Base-by-base conservation (phyloP, 2,888 invertebrate genomes). In the Eupeodes latifasciatus region DNA sequence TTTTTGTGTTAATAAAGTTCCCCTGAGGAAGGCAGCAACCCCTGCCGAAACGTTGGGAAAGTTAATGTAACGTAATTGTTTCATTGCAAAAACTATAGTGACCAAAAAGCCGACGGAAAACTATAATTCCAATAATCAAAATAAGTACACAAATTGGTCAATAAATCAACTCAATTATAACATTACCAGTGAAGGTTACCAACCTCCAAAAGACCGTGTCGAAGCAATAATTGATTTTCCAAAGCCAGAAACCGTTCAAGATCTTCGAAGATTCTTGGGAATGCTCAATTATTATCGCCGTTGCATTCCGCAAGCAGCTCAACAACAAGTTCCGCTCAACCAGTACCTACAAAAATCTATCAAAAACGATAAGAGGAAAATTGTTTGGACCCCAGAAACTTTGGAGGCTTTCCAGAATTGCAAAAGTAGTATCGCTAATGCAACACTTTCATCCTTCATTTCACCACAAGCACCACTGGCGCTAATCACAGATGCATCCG, bases 381-480 rank as follows among this genome's bases (percentile, higher is more conserved):
- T 57, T 11, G 2, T 59, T 19, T 72, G 72, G 72, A 57, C 40
- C 7, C 36, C 57, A 4, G 72, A 72, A 14, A 57, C 72, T 10
- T 40, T 9, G 19, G 16, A 36, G n/a, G 57, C 72, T 11, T 57
- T 55, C 44, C 34, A 57, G 2, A 14, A 61, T 9, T 75, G 61
- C 61, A 59, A 61, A 19, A 49, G n/a, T 36, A 57, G 36, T 55
- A 53, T 75, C 5, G 27, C 59, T 9, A 76, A 76, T 16, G 76
- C 76, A 49, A 53, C 76, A 6, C 27, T 64, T 59, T 64, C 59
- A 59, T 59, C 59, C 12, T 59, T 59, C 59, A 59, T 59, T 14
- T 59, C 10, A 59, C 57, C 44, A 44, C 44, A 16, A 49, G 47
- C 19, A 66, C 47, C 47, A 44, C 19, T 66, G 19, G 47, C 51